Evolutionary conservation across 2,888 invertebrate genomes (phyloP).

Genomic region (Trichopoda pennipes): DNA sequence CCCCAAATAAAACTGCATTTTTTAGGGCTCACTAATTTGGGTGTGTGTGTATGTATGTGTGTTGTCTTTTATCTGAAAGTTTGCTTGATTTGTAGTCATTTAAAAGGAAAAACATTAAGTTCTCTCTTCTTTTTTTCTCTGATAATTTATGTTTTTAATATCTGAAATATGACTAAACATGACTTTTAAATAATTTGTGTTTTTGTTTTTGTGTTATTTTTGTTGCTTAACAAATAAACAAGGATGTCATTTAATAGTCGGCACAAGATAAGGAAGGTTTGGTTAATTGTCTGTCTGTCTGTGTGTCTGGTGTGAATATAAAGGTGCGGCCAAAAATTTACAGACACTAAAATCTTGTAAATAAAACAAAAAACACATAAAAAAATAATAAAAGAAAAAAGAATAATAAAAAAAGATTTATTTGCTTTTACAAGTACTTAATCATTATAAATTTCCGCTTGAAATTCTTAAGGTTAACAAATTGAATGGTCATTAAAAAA

Average conservation of each 20-base stretch:
- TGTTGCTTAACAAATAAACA: slow-evolving; percentile 38
- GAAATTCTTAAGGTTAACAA: neutral
- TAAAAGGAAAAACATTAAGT: slow-evolving; percentile 29
- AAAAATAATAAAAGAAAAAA: slow-evolving; percentile 1
- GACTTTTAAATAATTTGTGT: slow-evolving; percentile 16
- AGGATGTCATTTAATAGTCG: slow-evolving; percentile 53
- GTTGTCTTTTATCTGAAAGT: neutral
- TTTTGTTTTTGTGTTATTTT: neutral
- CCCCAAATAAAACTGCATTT: slow-evolving; percentile 9
- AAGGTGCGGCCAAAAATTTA: slow-evolving; percentile 42
- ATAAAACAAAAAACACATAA: slow-evolving; percentile 1
- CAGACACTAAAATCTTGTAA: neutral
- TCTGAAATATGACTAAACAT: slow-evolving; percentile 54
- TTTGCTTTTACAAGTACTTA: slow-evolving; percentile 34
- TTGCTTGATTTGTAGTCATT: slow-evolving; percentile 41
- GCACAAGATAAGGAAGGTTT: slow-evolving; percentile 39
- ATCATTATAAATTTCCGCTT: slow-evolving; percentile 21
- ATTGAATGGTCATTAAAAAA: neutral
- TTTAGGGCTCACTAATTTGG: neutral
- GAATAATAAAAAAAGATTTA: slow-evolving; percentile 38
- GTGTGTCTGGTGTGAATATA: slow-evolving; percentile 20
- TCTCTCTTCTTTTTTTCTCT: slow-evolving; percentile 1
- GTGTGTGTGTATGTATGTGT: too few relatives aligned
- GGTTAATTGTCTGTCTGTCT: slow-evolving; percentile 34
- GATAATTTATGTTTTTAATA: slow-evolving; percentile 53